Percentiles rank a stretch among this genome's conserved stretches.
Evolutionary conservation across 2,797 vertebrate genomes (phyloP).

Genomic region (Esox masquinongy): DNA sequence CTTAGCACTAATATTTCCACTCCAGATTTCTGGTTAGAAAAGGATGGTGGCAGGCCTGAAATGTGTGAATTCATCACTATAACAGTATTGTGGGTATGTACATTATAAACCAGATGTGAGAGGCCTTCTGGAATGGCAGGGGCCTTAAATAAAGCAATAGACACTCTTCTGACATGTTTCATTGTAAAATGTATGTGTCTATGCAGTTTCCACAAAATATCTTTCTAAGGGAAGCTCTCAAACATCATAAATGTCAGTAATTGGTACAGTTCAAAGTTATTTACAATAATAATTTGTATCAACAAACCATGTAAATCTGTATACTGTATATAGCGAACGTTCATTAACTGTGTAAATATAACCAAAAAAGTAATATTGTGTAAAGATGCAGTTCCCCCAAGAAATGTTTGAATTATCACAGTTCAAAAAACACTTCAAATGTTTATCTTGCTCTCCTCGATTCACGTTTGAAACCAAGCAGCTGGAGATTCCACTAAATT

Average conservation of each 20-base stretch:
- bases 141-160: not conserved
- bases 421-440: not conserved
- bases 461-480: not conserved
- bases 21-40: not conserved
- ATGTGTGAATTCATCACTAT: not conserved
- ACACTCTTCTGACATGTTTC: not conserved
- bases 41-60: not conserved
- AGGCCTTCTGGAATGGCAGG: not conserved
- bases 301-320: not conserved
- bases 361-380: not conserved
- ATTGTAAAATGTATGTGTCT: not conserved
- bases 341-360: not conserved
- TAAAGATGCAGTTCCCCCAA: not conserved
- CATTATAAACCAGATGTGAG: not conserved
- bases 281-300: not conserved
- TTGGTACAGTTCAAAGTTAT: not conserved
- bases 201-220: not conserved
- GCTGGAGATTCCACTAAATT: not conserved
- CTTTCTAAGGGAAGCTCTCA: not conserved
- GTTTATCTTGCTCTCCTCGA: not conserved
- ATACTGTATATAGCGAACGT: not conserved
- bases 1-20: not conserved
- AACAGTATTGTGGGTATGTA: not conserved
- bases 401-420: not conserved
- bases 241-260: not conserved